Base-by-base conservation (phyloP, 2,113 vertebrate genomes). In the Lampris megalopsis region DNA sequence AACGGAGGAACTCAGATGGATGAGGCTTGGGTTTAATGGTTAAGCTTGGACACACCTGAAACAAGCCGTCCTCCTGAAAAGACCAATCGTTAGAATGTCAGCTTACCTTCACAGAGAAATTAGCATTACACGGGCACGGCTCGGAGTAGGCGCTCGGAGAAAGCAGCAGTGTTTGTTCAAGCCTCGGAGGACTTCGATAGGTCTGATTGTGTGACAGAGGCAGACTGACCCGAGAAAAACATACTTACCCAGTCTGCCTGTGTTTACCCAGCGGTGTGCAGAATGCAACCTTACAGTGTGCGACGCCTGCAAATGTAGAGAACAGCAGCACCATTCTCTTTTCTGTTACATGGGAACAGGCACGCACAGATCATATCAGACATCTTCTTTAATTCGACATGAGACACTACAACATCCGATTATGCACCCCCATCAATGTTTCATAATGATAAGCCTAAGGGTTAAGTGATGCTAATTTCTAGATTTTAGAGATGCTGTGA, bases 11-110 rank as follows among this genome's bases (percentile, higher is more conserved):
- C 13, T 3, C 74, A 13, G 49, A 38, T 72, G 57, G 57, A 58
- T 49, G 1, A 56, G 3, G 40, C 59, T 10, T 50, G 5, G 35
- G 87, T 77, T 93, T 93, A 94, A 92, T 93, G 66, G 85, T 91
- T 94, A 93, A 93, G 13, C 82, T 9, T 45, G 52, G 68, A 87
- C 81, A 86, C 89, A 81, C 85, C 86, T 85, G 63, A 61, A 59
- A 37, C 36, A 9, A 58, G 1, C 43, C 1, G 9, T 24, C 56
- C 38, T 62, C 72, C 64, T 38, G 59, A 65, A 53, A 57, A 78
- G 0, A 7, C 41, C 36, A 36, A 5, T 57, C 47, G 9, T 40
- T 24, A 54, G 24, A 11, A 38, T 3, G 56, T 4, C 24, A 36
- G 48, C 49, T 13, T 3, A 0, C 3, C 59, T 54, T 52, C 53